Percentiles rank a stretch among this genome's conserved stretches.
These are phyloP conservation scores for Argyresthia goedartella DNA, from an alignment of 2,888 invertebrate genomes.

Conservation along the genomic window DNA sequence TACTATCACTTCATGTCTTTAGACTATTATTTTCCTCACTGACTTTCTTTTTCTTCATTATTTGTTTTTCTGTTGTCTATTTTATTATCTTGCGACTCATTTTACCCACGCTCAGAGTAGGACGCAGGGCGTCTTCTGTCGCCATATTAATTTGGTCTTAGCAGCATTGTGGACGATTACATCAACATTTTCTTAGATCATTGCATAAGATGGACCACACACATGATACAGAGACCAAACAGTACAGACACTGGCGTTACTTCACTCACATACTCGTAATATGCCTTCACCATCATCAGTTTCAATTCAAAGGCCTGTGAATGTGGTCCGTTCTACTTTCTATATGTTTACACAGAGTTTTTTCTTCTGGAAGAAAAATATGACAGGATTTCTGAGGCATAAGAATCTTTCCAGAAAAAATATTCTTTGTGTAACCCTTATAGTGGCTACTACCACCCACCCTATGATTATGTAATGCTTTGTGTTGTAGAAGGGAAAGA, in stretches of 20 bases:
- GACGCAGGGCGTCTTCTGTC: slow-evolving; percentile 31
- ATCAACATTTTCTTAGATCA: slow-evolving; percentile 40
- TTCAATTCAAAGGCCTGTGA: slow-evolving; percentile 53
- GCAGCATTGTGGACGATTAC: slow-evolving; percentile 5
- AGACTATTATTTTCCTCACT: slow-evolving; percentile 55
- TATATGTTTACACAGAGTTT: too few species aligned
- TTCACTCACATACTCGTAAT: slow-evolving; percentile 66
- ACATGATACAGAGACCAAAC: slow-evolving; percentile 57
- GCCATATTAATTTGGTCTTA: slow-evolving; percentile 30
- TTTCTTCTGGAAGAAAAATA: too few species aligned
- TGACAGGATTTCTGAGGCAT: too few species aligned
- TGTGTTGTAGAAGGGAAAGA: too few species aligned
- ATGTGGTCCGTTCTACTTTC: slow-evolving; percentile 55
- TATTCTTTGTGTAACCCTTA: too few species aligned
- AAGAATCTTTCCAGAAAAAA: too few species aligned
- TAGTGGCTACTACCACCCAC: too few species aligned
- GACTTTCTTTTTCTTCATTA: slow-evolving; percentile 32
- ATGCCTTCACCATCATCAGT: slow-evolving; percentile 51
- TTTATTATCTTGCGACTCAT: slow-evolving; percentile 43
- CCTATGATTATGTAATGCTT: too few species aligned
- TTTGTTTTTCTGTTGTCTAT: slow-evolving; percentile 32
- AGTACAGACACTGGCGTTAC: slow-evolving; percentile 61
- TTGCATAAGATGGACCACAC: slow-evolving; percentile 54
- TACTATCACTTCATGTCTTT: slow-evolving; percentile 62
- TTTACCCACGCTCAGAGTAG: slow-evolving; percentile 57